Evolutionary conservation across 2,113 vertebrate species (phyloP).

Genomic region (Lycaon pictus): DNA sequence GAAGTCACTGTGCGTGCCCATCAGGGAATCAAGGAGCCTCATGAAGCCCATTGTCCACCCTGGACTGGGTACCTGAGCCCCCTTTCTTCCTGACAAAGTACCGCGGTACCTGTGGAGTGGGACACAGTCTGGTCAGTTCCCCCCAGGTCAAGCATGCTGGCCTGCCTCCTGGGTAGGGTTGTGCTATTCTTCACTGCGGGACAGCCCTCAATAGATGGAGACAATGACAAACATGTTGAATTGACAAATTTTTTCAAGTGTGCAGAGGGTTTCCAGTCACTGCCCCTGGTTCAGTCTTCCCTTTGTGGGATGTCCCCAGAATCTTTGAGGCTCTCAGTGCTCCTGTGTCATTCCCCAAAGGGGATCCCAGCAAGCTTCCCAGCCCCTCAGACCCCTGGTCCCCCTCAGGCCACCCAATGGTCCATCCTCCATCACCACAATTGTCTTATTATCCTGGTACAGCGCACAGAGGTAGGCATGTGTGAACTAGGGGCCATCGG

Average conservation of each 20-base stretch:
- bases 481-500: background rate
- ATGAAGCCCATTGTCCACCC: accelerated
- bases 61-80: background rate
- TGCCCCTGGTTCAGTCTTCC: background rate
- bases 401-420: background rate
- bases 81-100: background rate
- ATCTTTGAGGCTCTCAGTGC: background rate
- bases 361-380: background rate
- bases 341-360: background rate
- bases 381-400: background rate
- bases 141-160: background rate
- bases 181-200: background rate
- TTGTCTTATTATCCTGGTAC: background rate
- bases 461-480: background rate
- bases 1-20: too few relatives aligned
- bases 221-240: background rate
- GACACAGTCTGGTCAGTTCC: background rate
- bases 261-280: background rate
- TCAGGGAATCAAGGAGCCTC: background rate
- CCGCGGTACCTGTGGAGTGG: background rate
- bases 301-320: background rate
- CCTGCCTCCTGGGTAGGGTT: background rate
- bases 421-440: background rate
- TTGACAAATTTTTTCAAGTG: background rate
- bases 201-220: background rate